Percentiles rank a stretch among this genome's conserved stretches.
These are phyloP conservation scores for Diarsia dahlii DNA, from an alignment of 2,888 invertebrate genomes.

Conservation along the genomic window DNA sequence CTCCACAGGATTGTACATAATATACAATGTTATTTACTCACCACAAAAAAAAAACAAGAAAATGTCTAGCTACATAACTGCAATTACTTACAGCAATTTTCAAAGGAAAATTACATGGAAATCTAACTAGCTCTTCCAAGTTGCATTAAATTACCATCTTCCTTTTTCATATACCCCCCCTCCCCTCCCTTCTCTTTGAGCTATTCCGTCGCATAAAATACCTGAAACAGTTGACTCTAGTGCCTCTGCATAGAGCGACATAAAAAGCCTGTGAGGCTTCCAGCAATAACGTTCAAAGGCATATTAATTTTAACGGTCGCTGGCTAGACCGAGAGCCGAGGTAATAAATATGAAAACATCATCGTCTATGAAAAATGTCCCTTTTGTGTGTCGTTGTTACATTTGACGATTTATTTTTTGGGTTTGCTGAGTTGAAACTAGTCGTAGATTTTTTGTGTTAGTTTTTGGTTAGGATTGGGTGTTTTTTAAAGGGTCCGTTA, in stretches of 20 bases:
- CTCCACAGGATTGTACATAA: background rate
- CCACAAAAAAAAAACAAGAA: background rate
- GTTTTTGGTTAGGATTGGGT: background rate
- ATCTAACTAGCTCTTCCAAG: conserved; percentile 7
- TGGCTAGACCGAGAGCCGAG: conserved; percentile 53
- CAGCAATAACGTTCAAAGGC: conserved; percentile 70
- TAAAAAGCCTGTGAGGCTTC: conserved; percentile 46
- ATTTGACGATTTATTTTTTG: conserved; percentile 36
- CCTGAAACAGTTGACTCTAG: conserved; percentile 40
- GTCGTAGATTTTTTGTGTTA: conserved; percentile 10
- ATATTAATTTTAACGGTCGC: conserved; percentile 70
- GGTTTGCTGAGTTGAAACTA: conserved; percentile 15
- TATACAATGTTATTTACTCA: background rate
- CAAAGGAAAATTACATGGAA: background rate
- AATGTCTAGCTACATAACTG: background rate
- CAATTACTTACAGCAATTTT: background rate
- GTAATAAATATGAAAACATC: conserved; percentile 56
- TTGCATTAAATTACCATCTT: conserved; percentile 41
- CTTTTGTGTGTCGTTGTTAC: conserved; percentile 38
- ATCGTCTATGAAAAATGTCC: conserved; percentile 49
- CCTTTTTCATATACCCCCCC: conserved; percentile 14
- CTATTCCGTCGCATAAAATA: conserved; percentile 27
- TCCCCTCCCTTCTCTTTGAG: conserved; percentile 30
- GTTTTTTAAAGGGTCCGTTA: background rate
- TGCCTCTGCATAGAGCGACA: conserved; percentile 16